Conservation (phyloP, 2,888 invertebrate species). For the Andricus curvator region DNA sequence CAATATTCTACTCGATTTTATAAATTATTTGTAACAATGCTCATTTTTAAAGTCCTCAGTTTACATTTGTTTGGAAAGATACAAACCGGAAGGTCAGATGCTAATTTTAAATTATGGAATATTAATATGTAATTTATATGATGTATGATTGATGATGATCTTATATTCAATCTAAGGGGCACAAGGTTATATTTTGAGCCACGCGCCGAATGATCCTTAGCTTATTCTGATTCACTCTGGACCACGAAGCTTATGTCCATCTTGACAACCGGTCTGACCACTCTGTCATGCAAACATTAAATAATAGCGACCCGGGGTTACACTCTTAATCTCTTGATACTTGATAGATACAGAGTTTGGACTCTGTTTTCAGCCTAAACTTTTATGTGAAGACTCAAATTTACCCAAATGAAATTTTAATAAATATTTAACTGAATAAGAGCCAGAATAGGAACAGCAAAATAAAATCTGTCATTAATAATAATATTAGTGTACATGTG, state of each 20-base stretch:
- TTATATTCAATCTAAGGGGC: constrained; percentile 9
- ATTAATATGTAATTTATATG: not conserved
- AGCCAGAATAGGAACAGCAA: no score
- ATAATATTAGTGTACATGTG: no score
- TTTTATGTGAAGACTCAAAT: not conserved
- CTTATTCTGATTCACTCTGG: constrained; percentile 48
- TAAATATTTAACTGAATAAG: no score
- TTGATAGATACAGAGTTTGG: not conserved
- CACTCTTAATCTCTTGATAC: constrained; percentile 2
- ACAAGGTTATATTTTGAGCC: constrained; percentile 30
- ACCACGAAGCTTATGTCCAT: constrained; percentile 53
- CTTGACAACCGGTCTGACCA: constrained; percentile 59
- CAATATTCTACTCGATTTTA: no score
- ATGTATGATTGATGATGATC: constrained; percentile 20
- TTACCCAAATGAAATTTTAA: not conserved
- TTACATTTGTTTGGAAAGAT: no score
- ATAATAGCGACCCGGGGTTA: constrained; percentile 40
- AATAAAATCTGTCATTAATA: no score
- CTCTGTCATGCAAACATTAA: constrained; percentile 51
- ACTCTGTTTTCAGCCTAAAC: not conserved
- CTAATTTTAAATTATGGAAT: not conserved
- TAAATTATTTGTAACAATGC: no score
- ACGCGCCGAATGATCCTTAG: constrained; percentile 34
- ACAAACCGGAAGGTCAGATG: no score
- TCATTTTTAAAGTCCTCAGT: no score